Conservation (phyloP, 2,797 vertebrate genomes). For the Champsocephalus gunnari region DNA sequence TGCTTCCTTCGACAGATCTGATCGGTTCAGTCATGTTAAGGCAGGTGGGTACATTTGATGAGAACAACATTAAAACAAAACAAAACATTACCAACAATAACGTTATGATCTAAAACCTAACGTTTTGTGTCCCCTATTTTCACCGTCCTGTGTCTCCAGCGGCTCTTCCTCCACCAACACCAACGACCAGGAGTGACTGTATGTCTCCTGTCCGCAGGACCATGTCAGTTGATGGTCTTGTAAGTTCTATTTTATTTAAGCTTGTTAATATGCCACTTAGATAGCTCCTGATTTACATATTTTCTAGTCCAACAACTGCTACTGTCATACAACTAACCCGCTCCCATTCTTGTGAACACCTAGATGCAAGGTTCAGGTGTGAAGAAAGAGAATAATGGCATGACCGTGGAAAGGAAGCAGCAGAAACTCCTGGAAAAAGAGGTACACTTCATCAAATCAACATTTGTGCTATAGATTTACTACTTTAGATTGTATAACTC, state of each 20-base stretch:
- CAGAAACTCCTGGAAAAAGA: slow-evolving; percentile 92
- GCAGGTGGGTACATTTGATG: slow-evolving; percentile 78
- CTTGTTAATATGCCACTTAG: neutral
- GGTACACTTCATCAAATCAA: slow-evolving; percentile 71
- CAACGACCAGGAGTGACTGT: slow-evolving; percentile 43
- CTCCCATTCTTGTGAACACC: slow-evolving; percentile 2
- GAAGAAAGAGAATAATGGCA: slow-evolving; percentile 83
- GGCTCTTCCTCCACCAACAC: slow-evolving; percentile 58
- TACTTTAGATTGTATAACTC: neutral
- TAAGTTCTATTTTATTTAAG: slow-evolving; percentile 60
- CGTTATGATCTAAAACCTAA: neutral
- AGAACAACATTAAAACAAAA: rapidly evolving
- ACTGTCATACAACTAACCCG: neutral
- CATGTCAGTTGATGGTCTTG: slow-evolving; percentile 83
- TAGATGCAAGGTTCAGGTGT: slow-evolving; percentile 71
- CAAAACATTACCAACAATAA: rapidly evolving
- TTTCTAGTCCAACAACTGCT: neutral
- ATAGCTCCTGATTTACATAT: neutral
- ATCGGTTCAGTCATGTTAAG: slow-evolving; percentile 78
- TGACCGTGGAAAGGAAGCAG: slow-evolving; percentile 86
- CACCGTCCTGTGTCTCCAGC: slow-evolving; percentile 42
- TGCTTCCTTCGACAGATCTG: slow-evolving; percentile 87
- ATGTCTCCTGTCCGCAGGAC: slow-evolving; percentile 84
- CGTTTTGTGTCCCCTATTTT: neutral
- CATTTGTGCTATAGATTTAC: neutral